Base-by-base conservation (phyloP, 2,113 vertebrate genomes). In the Steatornis caripensis region DNA sequence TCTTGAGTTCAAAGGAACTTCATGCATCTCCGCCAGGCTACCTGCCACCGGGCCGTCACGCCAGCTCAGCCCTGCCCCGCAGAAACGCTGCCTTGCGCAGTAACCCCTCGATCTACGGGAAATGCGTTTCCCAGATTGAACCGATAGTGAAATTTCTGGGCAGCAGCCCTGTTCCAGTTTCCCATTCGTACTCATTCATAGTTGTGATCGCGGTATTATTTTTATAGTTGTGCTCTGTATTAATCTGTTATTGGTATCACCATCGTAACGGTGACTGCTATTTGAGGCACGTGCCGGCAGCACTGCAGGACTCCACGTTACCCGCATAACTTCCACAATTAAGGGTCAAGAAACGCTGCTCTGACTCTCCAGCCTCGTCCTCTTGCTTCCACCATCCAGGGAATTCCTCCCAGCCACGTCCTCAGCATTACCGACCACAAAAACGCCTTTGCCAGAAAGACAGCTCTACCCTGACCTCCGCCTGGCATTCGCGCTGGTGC, bases 261-360 rank as follows among this genome's bases (percentile, higher is more conserved):
- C 5, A 43, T 43, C n/a, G n/a, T n/a, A n/a, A 43, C 41, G 15
- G 39, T 34, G 49, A 39, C 23, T 0, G 1, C 22, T 23, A 2
- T 14, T 65, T 32, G 57, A 2, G 12, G 37, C 6, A 0, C 6
- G 2, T 2, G 6, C 51, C 71, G 60, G 55, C 23, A 74, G 46
- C 34, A 8, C 10, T 1, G 12, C 2, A 0, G 41, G 54, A 11
- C 46, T 58, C 30, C 5, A n/a, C n/a, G 5, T 24, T 21, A 72
- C 60, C 78, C 45, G 37, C 37, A 18, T 24, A 53, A 30, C 13
- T 51, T 64, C 55, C 26, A 36, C 9, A 37, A 64, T 22, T 27
- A 29, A 48, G 11, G 11, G 49, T n/a, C 43, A 60, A 5, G 8
- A 70, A 87, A 43, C 27, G 37, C 77, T 64, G 23, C 29, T 79